A percentile compares a stretch with the other conserved stretches of the same genome.
Conservation (phyloP, 1,140 invertebrate genomes). For the Bombus superbus region DNA sequence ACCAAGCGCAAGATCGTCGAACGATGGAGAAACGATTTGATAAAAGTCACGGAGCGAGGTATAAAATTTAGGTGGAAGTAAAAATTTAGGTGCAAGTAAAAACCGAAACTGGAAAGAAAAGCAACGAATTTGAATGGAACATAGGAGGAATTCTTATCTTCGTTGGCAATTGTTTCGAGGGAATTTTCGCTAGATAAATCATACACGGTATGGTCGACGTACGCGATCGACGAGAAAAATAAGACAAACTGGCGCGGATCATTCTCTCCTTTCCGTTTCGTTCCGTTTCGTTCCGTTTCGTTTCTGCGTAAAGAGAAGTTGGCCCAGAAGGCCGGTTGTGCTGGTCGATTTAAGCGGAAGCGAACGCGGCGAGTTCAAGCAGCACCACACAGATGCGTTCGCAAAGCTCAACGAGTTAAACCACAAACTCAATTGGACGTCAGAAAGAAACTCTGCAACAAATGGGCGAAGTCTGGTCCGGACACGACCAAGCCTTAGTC, state of each 20-base stretch:
- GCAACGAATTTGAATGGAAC: neutral
- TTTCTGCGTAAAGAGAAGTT: slow-evolving; percentile 48
- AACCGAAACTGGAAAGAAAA: neutral
- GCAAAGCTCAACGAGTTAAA: slow-evolving; percentile 67
- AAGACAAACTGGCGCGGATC: neutral
- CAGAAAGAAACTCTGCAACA: slow-evolving; percentile 74
- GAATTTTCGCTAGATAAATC: neutral
- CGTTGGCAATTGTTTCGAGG: neutral
- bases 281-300: slow-evolving; percentile 23
- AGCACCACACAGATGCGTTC: slow-evolving; percentile 64
- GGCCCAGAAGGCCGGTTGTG: slow-evolving; percentile 26
- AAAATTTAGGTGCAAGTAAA: neutral
- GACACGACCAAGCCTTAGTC: slow-evolving; percentile 69
- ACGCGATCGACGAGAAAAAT: slow-evolving; percentile 36
- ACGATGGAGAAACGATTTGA: neutral
- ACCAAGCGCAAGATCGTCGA: neutral
- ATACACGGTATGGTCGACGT: neutral
- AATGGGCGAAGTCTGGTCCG: slow-evolving; percentile 72
- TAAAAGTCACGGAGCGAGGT: neutral
- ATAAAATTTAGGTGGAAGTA: neutral
- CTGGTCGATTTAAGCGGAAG: slow-evolving; percentile 65
- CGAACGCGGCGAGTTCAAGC: slow-evolving; percentile 48
- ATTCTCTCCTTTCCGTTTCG: neutral
- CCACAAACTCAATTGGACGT: slow-evolving; percentile 70
- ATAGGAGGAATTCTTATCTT: neutral